phyloP scores from a whole-genome alignment of 1,140 invertebrate genomes.

The Drosophila malerkotliana region DNA sequence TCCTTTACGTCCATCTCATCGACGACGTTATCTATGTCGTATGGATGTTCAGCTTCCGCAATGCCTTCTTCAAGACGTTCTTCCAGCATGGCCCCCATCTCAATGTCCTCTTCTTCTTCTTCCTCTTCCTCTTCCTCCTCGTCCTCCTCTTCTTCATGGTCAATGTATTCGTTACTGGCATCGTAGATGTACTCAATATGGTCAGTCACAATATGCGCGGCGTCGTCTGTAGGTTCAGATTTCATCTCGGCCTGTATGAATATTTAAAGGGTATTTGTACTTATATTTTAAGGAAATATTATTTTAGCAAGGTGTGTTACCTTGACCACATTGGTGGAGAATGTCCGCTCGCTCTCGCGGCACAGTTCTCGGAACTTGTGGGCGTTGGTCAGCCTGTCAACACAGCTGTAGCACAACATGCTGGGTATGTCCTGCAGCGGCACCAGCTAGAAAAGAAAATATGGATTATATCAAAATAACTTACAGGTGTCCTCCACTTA shows the following conservation, averaged over 20 bases:
- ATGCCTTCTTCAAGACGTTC: slow-evolving; percentile 58
- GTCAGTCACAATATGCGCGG: slow-evolving; percentile 43
- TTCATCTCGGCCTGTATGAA: slow-evolving; percentile 65
- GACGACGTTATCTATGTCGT: slow-evolving; percentile 37
- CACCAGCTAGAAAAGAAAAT: slow-evolving; percentile 50
- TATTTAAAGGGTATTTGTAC: not conserved
- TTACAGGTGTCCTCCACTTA: slow-evolving; percentile 18
- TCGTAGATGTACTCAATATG: slow-evolving; percentile 74
- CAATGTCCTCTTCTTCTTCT: slow-evolving; percentile 27
- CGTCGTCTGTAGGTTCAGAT: slow-evolving; percentile 63
- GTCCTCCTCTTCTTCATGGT: slow-evolving; percentile 65
- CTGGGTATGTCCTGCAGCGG: slow-evolving; percentile 73
- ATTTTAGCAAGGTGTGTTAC: slow-evolving; percentile 25
- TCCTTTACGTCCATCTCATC: slow-evolving; percentile 58
- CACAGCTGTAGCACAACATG: slow-evolving; percentile 68
- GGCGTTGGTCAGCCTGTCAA: slow-evolving; percentile 55
- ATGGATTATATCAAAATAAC: slow-evolving; percentile 1
- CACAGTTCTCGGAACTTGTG: slow-evolving; percentile 70
- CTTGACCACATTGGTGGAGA: slow-evolving; percentile 72
- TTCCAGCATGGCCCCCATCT: slow-evolving; percentile 66
- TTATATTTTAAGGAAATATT: not conserved
- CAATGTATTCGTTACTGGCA: slow-evolving; percentile 66
- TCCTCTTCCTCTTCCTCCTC: slow-evolving; percentile 22
- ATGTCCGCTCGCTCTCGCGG: slow-evolving; percentile 72
- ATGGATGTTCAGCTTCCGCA: slow-evolving; percentile 35